Percentiles rank a stretch among this genome's conserved stretches.
Evolutionary conservation across 2,888 invertebrate genomes (phyloP).

Genomic region (Microchrysa polita): DNA sequence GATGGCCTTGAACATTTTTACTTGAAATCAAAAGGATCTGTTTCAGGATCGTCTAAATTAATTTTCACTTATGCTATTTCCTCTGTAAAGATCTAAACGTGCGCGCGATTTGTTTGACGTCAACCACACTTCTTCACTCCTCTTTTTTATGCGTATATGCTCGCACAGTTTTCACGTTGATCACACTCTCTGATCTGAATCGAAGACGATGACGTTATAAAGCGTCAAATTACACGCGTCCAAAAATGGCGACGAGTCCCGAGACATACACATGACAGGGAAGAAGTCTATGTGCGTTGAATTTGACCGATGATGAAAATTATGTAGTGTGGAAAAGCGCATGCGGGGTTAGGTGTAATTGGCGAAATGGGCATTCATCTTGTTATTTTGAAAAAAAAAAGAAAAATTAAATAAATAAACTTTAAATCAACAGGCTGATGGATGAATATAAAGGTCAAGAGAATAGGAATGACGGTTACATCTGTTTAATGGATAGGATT

Average conservation of each 20-base stretch:
- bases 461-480: too few relatives aligned
- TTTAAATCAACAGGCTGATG: not conserved
- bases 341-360: constrained; percentile 40
- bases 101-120: constrained; percentile 24
- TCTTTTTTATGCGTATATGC: not conserved
- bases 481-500: too few relatives aligned
- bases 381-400: not conserved
- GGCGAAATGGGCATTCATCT: not conserved
- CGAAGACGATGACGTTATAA: constrained; percentile 39
- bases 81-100: too few relatives aligned
- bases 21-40: too few relatives aligned
- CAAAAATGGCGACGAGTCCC: constrained; percentile 61
- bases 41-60: too few relatives aligned
- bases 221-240: constrained; percentile 64
- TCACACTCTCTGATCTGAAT: constrained; percentile 23
- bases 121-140: not conserved
- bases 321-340: constrained; percentile 33
- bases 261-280: constrained; percentile 44
- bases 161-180: constrained; percentile 21
- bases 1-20: too few relatives aligned
- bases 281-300: not conserved
- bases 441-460: constrained; percentile 15
- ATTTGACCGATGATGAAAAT: constrained; percentile 24
- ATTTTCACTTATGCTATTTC: too few relatives aligned
- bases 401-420: not conserved